Conservation (phyloP, 2,113 vertebrate genomes). For the Clupea harengus region DNA sequence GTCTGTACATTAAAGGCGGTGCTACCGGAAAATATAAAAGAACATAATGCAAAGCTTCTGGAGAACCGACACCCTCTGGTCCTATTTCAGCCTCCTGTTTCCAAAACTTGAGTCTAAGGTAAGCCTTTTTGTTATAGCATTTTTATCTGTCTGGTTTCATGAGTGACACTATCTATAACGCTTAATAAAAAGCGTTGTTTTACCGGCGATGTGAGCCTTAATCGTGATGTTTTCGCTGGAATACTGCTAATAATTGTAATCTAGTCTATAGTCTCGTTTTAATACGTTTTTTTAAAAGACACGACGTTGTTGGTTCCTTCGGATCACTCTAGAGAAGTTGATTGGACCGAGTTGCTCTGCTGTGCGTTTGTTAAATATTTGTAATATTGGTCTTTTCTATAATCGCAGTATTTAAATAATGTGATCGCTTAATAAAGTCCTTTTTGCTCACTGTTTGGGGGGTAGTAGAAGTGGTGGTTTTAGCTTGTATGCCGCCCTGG, state of each 20-base stretch:
- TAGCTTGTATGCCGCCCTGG: too few species aligned
- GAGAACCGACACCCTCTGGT: neutral
- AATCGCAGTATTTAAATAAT: neutral
- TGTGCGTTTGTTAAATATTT: neutral
- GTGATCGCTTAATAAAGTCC: neutral
- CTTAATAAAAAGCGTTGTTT: neutral
- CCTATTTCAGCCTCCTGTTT: neutral
- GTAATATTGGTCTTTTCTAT: neutral
- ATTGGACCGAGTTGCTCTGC: neutral
- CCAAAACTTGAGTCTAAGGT: neutral
- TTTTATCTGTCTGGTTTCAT: neutral
- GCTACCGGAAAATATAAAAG: neutral
- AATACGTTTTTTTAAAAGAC: neutral
- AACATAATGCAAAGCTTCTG: neutral
- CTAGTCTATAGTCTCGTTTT: neutral
- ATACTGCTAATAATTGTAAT: neutral
- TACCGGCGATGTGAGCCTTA: neutral
- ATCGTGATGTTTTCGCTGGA: neutral
- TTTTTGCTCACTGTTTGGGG: neutral
- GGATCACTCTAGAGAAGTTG: neutral
- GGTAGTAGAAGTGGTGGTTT: too few species aligned
- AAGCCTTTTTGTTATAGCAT: neutral
- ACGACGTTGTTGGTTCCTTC: neutral
- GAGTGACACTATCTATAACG: neutral
- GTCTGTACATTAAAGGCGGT: slow-evolving; percentile 2